Evolutionary conservation across 2,797 vertebrate species (phyloP).

Genomic region (Avahi laniger): DNA sequence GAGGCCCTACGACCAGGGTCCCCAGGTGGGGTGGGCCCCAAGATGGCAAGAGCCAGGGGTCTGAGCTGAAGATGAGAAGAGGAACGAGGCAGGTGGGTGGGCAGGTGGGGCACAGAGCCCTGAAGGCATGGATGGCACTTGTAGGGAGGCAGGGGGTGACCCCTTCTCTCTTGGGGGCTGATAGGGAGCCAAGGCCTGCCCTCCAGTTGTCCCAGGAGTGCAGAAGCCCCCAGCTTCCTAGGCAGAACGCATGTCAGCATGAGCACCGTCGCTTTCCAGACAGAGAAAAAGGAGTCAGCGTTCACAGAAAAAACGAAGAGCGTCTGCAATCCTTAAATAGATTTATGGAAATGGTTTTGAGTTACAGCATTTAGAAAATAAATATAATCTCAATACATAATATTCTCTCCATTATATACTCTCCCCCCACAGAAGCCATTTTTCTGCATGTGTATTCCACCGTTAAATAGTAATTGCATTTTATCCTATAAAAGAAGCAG

Average conservation of each 20-base stretch:
- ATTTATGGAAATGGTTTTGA: constrained; percentile 88
- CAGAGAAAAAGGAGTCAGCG: constrained; percentile 87
- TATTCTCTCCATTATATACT: constrained; percentile 89
- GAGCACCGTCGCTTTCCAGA: constrained; percentile 80
- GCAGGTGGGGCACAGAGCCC: background rate
- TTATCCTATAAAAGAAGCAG: constrained; percentile 92
- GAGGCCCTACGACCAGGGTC: background rate
- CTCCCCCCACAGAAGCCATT: constrained; percentile 86
- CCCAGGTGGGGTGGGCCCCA: background rate
- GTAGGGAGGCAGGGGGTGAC: too few relatives aligned
- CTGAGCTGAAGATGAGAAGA: background rate
- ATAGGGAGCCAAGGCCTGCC: constrained; percentile 75
- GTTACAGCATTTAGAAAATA: constrained; percentile 94
- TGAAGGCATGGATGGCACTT: background rate
- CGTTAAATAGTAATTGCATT: constrained; percentile 77
- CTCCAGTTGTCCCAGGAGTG: constrained; percentile 77
- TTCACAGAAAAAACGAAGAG: constrained; percentile 93
- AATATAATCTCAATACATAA: constrained; percentile 94
- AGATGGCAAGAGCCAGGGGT: background rate
- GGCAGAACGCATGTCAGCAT: constrained; percentile 75
- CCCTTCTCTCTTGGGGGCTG: background rate
- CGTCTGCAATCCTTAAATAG: constrained; percentile 89
- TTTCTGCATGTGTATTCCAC: constrained; percentile 86
- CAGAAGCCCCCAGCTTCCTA: constrained; percentile 78
- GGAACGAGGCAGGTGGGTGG: background rate